Percentiles rank a stretch among this genome's conserved stretches.
phyloP scores from a whole-genome alignment of 1,140 invertebrate species.

The Drosophila paulistorum region DNA sequence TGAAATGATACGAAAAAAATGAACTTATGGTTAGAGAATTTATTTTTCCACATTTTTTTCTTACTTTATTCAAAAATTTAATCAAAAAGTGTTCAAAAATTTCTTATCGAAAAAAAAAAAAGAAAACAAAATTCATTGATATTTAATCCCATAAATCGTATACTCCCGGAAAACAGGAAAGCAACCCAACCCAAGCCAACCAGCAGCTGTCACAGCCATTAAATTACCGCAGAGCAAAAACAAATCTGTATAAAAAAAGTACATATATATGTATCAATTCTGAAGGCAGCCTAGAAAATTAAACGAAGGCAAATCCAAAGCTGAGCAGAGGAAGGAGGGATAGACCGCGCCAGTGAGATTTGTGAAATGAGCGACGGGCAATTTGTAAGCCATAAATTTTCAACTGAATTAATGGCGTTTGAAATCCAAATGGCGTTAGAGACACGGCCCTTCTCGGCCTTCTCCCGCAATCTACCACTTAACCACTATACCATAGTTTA shows the following conservation, averaged over 20 bases:
- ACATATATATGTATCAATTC: conserved; percentile 12
- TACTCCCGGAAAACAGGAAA: not conserved
- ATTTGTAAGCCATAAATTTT: conserved; percentile 75
- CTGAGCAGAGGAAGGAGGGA: conserved; percentile 40
- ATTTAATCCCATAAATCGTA: conserved; percentile 13
- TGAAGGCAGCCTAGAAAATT: conserved; percentile 8
- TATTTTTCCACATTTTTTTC: not conserved
- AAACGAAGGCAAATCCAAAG: not conserved
- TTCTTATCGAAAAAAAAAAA: not conserved
- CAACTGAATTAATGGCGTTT: conserved; percentile 74
- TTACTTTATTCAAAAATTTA: not conserved
- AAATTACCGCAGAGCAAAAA: conserved; percentile 48
- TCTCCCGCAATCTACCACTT: conserved; percentile 6
- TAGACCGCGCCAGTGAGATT: conserved; percentile 24
- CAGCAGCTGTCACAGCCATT: conserved; percentile 55
- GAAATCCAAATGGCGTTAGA: conserved; percentile 73
- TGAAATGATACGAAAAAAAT: not conserved
- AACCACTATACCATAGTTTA: not conserved
- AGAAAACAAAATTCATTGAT: not conserved
- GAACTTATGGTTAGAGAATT: not conserved
- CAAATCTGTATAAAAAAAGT: not conserved
- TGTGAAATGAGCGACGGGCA: conserved; percentile 45
- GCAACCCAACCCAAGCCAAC: not conserved
- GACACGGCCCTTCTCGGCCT: conserved; percentile 1
- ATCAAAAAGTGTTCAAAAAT: conserved; percentile 6